Evolutionary conservation across 1,140 invertebrate species (phyloP).

Genomic region (Meloidogyne floridensis): DNA sequence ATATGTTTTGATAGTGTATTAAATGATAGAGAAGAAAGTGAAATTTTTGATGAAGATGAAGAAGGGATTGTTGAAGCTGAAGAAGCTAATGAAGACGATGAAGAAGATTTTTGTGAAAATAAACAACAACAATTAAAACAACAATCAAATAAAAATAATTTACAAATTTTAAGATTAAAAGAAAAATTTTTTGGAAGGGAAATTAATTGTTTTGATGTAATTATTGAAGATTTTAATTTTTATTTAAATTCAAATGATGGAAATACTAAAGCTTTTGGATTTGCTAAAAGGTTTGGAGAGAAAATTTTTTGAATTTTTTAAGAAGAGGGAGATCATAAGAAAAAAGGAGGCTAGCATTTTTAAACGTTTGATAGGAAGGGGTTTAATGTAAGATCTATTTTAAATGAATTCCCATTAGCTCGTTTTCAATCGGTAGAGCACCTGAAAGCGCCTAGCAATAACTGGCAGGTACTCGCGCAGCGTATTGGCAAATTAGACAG

Average conservation of each 20-base stretch:
- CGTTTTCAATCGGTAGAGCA: too few relatives aligned
- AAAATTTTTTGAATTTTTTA: not conserved
- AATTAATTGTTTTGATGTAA: slow-evolving; percentile 33
- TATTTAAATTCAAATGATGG: not conserved
- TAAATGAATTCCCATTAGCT: too few relatives aligned
- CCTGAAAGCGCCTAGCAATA: too few relatives aligned
- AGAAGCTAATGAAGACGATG: slow-evolving; percentile 11
- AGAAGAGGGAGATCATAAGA: not conserved
- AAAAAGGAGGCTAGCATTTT: too few relatives aligned
- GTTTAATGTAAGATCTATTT: too few relatives aligned
- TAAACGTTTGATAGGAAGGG: too few relatives aligned
- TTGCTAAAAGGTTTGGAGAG: slow-evolving; percentile 20
- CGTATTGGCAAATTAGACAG: too few relatives aligned
- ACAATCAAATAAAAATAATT: not conserved
- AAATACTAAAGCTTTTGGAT: slow-evolving; percentile 23
- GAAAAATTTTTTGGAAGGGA: slow-evolving; percentile 25
- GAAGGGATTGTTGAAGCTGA: slow-evolving; percentile 16
- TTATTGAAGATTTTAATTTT: slow-evolving; percentile 31
- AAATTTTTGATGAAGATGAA: too few relatives aligned
- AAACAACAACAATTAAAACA: not conserved
- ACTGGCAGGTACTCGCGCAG: too few relatives aligned
- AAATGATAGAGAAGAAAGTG: slow-evolving; percentile 3
- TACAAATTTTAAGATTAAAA: slow-evolving; percentile 17
- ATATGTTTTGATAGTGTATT: not conserved
- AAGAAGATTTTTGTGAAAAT: not conserved